A percentile compares a stretch with the other conserved stretches of the same genome.
Evolutionary conservation across 2,888 invertebrate genomes (phyloP).

Genomic region (Cistogaster globosa): DNA sequence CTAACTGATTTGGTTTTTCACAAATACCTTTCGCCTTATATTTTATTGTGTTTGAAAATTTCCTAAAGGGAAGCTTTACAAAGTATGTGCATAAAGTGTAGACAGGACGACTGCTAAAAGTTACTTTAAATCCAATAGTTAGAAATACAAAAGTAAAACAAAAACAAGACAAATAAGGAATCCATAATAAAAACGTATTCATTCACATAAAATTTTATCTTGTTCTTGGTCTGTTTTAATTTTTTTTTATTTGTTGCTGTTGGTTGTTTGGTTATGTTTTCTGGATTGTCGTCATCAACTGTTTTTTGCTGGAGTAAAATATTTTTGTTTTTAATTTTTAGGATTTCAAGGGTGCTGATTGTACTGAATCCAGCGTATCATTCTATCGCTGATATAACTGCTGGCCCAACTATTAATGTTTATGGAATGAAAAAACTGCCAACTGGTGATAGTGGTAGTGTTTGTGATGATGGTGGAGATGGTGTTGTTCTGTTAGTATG

Average conservation of each 20-base stretch:
- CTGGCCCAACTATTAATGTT: slow-evolving; percentile 51
- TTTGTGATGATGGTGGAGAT: slow-evolving; percentile 59
- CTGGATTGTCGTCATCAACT: slow-evolving; percentile 67
- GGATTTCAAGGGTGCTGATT: slow-evolving; percentile 66
- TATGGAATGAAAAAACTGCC: slow-evolving; percentile 53
- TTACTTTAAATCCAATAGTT: slow-evolving; percentile 47
- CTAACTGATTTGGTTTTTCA: too few species aligned
- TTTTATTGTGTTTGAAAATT: not conserved
- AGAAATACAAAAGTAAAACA: slow-evolving; percentile 43
- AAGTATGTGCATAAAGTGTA: slow-evolving; percentile 40
- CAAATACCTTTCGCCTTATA: not conserved
- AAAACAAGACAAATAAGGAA: slow-evolving; percentile 49
- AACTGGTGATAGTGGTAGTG: slow-evolving; percentile 52
- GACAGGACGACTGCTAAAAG: slow-evolving; percentile 68
- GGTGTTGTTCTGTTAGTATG: slow-evolving; percentile 70
- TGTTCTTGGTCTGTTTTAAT: slow-evolving; percentile 59
- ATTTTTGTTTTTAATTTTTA: slow-evolving; percentile 15
- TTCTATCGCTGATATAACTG: slow-evolving; percentile 64
- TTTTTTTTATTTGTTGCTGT: slow-evolving; percentile 41
- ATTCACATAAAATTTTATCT: slow-evolving; percentile 68
- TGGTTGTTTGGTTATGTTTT: slow-evolving; percentile 61
- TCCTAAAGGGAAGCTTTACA: slow-evolving; percentile 26
- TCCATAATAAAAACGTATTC: slow-evolving; percentile 69
- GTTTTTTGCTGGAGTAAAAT: slow-evolving; percentile 34
- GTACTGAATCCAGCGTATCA: slow-evolving; percentile 63